phyloP scores from a whole-genome alignment of 2,113 vertebrate species.

The Hippotragus niger region DNA sequence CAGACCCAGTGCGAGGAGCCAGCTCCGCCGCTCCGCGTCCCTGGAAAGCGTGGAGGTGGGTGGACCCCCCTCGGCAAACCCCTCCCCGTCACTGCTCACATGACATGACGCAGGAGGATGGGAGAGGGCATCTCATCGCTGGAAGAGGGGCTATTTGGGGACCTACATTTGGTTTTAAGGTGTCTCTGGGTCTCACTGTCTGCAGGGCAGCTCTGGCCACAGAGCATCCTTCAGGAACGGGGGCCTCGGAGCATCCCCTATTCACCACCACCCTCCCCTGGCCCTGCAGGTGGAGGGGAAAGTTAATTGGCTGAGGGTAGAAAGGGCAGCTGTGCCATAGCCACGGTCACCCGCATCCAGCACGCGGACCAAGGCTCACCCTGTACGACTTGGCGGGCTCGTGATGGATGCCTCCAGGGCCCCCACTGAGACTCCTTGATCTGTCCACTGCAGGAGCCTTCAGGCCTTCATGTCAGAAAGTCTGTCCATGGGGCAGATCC shows the following conservation, averaged over 20 bases:
- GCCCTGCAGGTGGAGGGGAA: not conserved
- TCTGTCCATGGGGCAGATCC: not conserved
- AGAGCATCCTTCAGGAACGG: not conserved
- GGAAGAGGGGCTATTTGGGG: not conserved
- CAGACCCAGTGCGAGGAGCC: conserved; percentile 73
- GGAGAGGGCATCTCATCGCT: not conserved
- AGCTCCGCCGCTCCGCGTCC: conserved; percentile 81
- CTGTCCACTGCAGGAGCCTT: not conserved
- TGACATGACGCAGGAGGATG: not conserved
- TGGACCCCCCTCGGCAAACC: rapidly evolving
- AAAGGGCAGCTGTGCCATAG: not conserved
- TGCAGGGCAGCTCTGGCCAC: not conserved
- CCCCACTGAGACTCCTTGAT: not conserved
- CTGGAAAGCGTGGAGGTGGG: conserved; percentile 90
- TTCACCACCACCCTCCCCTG: not conserved
- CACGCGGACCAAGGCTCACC: not conserved
- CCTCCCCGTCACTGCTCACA: not conserved
- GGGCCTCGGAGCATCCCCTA: not conserved
- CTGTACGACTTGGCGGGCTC: rapidly evolving
- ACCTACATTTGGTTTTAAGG: not conserved
- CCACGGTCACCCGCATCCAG: not conserved
- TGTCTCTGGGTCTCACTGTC: not conserved
- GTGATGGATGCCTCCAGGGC: not conserved
- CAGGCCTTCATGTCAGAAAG: not conserved
- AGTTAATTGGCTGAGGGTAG: not conserved